A percentile compares a stretch with the other conserved stretches of the same genome.
phyloP scores from a whole-genome alignment of 2,797 vertebrate genomes.

The Sarcophilus harrisii region DNA sequence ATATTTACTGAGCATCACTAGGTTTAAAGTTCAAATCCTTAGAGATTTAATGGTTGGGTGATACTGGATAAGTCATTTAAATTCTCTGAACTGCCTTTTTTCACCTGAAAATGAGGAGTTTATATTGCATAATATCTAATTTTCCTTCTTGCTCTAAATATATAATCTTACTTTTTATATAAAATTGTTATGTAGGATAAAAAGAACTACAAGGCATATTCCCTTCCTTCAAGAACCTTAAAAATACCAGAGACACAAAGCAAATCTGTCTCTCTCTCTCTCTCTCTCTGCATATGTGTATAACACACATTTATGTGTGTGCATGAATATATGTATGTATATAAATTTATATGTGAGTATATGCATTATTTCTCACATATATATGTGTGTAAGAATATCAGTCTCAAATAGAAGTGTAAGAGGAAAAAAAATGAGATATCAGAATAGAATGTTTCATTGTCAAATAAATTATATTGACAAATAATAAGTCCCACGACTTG shows the following conservation, averaged over 20 bases:
- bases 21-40: neutral
- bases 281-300: too few species aligned
- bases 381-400: neutral
- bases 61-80: conserved; percentile 3
- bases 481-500: neutral
- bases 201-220: neutral
- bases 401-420: neutral
- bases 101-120: neutral
- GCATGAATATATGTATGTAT: too few species aligned
- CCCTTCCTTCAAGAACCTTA: neutral
- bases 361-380: neutral
- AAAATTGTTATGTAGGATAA: neutral
- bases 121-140: neutral
- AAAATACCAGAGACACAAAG: neutral
- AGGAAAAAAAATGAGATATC: neutral
- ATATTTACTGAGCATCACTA: neutral
- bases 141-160: neutral
- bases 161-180: neutral
- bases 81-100: neutral
- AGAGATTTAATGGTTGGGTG: conserved; percentile 17
- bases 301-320: too few species aligned
- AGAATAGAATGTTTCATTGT: neutral
- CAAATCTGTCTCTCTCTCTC: neutral
- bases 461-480: neutral
- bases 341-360: too few species aligned